These are phyloP conservation scores for Corythoichthys haematopterus DNA, from an alignment of 2,113 vertebrate species.

Conservation along the genomic window DNA sequence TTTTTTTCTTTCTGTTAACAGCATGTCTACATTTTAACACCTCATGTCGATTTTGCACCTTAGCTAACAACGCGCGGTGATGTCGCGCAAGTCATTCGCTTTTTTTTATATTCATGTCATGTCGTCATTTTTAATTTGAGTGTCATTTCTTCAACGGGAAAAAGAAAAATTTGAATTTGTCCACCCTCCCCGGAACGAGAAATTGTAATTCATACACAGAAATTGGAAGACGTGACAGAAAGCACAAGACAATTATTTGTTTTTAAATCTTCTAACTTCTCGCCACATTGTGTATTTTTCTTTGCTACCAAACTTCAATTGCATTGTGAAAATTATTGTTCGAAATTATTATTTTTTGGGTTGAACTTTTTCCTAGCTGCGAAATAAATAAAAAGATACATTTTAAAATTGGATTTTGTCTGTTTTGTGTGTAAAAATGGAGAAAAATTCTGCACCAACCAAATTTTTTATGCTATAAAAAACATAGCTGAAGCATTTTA, in stretches of 20 bases:
- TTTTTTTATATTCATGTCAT: conserved; percentile 58
- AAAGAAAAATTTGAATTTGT: conserved; percentile 45
- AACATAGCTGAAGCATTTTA: too few relatives aligned
- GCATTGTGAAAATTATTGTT: conserved; percentile 61
- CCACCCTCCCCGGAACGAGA: conserved; percentile 32
- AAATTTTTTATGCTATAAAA: too few relatives aligned
- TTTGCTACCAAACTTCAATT: conserved; percentile 37
- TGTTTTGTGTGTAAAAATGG: not conserved
- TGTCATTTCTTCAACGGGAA: conserved; percentile 41
- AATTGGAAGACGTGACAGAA: conserved; percentile 14
- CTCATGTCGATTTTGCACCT: conserved; percentile 48
- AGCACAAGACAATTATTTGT: conserved; percentile 22
- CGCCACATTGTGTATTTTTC: conserved; percentile 33
- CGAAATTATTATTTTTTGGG: conserved; percentile 58
- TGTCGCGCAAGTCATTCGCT: conserved; percentile 53
- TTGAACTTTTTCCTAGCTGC: conserved; percentile 67
- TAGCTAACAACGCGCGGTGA: conserved; percentile 51
- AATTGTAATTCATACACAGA: not conserved
- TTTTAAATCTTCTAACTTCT: conserved; percentile 24
- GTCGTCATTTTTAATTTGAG: conserved; percentile 54
- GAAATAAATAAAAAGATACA: conserved; percentile 67
- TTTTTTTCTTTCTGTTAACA: conserved; percentile 29
- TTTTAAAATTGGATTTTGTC: conserved; percentile 59
- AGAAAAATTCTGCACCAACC: too few relatives aligned
- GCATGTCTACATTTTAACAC: conserved; percentile 46